These are phyloP conservation scores for Enteromius argenteus DNA, from an alignment of 2,797 vertebrate species.

Conservation along the genomic window DNA sequence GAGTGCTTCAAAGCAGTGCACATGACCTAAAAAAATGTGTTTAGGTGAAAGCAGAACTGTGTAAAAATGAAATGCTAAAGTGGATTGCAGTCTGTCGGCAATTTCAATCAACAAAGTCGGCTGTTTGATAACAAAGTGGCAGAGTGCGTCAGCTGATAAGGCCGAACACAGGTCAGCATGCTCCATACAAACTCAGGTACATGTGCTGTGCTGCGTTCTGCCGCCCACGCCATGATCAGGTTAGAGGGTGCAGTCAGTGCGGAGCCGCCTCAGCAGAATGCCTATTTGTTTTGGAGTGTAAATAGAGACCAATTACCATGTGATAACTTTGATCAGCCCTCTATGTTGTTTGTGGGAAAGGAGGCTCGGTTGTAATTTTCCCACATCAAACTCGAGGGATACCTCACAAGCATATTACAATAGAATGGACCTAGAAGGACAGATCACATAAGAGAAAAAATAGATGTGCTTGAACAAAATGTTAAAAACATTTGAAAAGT, in stretches of 20 bases:
- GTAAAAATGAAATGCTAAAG: constrained; percentile 12
- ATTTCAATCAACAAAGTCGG: constrained; percentile 43
- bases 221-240: constrained; percentile 58
- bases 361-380: constrained; percentile 17
- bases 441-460: neutral
- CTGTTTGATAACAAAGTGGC: constrained; percentile 36
- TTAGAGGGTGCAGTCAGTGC: constrained; percentile 58
- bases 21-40: constrained; percentile 16
- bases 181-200: constrained; percentile 58
- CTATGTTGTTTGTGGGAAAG: constrained; percentile 45
- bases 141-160: constrained; percentile 55
- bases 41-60: constrained; percentile 8
- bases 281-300: constrained; percentile 69
- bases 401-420: neutral
- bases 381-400: constrained; percentile 6
- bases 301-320: constrained; percentile 68
- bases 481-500: neutral
- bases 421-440: neutral
- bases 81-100: constrained; percentile 31
- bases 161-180: constrained; percentile 58
- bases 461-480: neutral
- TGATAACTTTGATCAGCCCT: constrained; percentile 67
- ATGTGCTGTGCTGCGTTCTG: constrained; percentile 33
- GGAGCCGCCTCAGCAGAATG: constrained; percentile 60
- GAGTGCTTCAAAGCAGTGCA: neutral